Conservation (phyloP, 2,888 invertebrate genomes). For the Lordiphosa fenestrarum region DNA sequence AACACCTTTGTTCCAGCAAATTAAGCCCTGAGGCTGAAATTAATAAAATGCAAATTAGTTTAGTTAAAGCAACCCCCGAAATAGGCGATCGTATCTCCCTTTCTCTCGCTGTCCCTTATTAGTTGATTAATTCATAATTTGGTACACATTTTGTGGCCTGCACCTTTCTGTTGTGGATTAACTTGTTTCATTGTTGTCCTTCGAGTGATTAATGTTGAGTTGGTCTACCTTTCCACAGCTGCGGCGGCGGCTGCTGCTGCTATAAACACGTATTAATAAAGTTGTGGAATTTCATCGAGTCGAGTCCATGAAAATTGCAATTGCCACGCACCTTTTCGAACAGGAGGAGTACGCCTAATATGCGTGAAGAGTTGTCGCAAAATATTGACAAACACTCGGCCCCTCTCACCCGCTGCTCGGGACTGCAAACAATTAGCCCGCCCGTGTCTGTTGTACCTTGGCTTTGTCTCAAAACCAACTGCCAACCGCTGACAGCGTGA, state of each 20-base stretch:
- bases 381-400: constrained; percentile 63
- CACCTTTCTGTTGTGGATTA: constrained; percentile 57
- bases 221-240: constrained; percentile 34
- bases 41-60: constrained; percentile 59
- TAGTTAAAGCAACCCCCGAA: constrained; percentile 23
- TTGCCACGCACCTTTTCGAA: constrained; percentile 46
- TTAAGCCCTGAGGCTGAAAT: constrained; percentile 55
- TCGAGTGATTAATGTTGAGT: constrained; percentile 55
- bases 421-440: constrained; percentile 55
- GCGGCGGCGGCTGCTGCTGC: constrained; percentile 28
- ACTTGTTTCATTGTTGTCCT: constrained; percentile 54
- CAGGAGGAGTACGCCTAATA: constrained; percentile 18
- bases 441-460: constrained; percentile 31
- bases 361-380: constrained; percentile 42
- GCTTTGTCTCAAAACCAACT: constrained; percentile 45
- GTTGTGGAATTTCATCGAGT: constrained; percentile 43
- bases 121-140: constrained; percentile 68
- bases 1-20: constrained; percentile 75
- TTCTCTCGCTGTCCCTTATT: constrained; percentile 35
- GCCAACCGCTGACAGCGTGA: constrained; percentile 72
- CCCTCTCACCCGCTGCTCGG: constrained; percentile 42
- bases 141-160: constrained; percentile 12
- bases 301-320: constrained; percentile 64
- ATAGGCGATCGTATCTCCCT: constrained; percentile 19
- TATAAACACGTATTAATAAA: constrained; percentile 57